Conservation (phyloP, 2,888 invertebrate species). For the Ophion costatus region DNA sequence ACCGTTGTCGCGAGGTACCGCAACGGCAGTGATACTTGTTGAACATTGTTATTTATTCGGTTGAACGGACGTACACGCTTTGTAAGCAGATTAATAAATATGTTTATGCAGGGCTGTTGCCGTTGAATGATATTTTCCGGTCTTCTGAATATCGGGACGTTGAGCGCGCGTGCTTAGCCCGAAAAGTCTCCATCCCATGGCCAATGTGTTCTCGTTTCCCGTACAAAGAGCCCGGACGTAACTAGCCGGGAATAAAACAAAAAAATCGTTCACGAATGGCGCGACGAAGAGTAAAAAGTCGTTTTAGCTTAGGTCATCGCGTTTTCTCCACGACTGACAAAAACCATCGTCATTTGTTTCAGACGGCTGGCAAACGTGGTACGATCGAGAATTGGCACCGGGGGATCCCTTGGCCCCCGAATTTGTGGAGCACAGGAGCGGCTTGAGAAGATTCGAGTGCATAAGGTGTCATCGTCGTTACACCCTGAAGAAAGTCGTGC, state of each 20-base stretch:
- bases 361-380: constrained; percentile 14
- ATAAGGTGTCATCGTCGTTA: constrained; percentile 78
- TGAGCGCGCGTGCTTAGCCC: not conserved
- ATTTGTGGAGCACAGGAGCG: constrained; percentile 51
- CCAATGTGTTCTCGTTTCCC: not conserved
- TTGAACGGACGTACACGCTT: not conserved
- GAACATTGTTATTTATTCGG: not conserved
- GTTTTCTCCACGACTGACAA: constrained; percentile 10
- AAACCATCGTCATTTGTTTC: constrained; percentile 31
- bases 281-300: not conserved
- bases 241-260: not conserved
- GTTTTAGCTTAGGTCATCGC: not conserved
- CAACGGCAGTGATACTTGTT: not conserved
- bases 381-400: not conserved
- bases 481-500: constrained; percentile 78
- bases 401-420: constrained; percentile 8
- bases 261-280: not conserved
- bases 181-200: not conserved
- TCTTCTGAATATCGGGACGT: not conserved
- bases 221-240: not conserved
- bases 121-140: not conserved
- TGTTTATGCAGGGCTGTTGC: not conserved
- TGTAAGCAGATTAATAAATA: constrained; percentile 22
- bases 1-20: not conserved
- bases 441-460: constrained; percentile 75